Evolutionary conservation across 1,140 invertebrate genomes (phyloP).

Genomic region (Drosophila mayri): DNA sequence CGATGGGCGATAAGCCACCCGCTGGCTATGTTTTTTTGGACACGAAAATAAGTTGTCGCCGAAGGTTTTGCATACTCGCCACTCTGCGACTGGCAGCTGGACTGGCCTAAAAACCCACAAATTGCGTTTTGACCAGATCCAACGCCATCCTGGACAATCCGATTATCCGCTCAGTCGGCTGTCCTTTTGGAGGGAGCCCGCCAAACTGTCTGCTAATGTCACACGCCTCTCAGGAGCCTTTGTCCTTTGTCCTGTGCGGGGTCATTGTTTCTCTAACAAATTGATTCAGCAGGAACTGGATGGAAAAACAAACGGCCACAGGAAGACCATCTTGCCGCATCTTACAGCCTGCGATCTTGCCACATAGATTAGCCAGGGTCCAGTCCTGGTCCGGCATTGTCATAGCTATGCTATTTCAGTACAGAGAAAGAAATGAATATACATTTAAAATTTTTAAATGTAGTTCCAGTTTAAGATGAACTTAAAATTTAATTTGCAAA

Average conservation of each 20-base stretch:
- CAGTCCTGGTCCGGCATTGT: constrained; percentile 50
- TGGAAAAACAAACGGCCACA: constrained; percentile 15
- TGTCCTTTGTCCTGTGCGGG: constrained; percentile 50
- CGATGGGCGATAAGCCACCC: constrained; percentile 49
- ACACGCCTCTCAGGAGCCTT: constrained; percentile 61
- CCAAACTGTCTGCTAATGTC: constrained; percentile 73
- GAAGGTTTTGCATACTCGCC: constrained; percentile 47
- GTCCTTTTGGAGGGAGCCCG: constrained; percentile 47
- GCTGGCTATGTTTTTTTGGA: constrained; percentile 27
- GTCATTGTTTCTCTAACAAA: constrained; percentile 71
- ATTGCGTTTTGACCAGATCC: constrained; percentile 53
- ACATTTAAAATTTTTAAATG: too few relatives aligned
- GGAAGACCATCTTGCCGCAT: constrained; percentile 64
- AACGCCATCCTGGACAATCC: constrained; percentile 58
- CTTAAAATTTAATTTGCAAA: not conserved
- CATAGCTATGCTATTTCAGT: constrained; percentile 59
- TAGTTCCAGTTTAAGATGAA: not conserved
- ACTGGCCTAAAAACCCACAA: constrained; percentile 67
- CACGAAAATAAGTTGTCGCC: constrained; percentile 34
- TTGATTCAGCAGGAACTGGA: constrained; percentile 70
- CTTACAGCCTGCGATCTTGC: constrained; percentile 60
- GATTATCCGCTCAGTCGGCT: constrained; percentile 66
- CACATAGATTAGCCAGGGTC: constrained; percentile 64
- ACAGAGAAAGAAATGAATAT: not conserved
- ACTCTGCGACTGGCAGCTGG: constrained; percentile 16